Evolutionary conservation across 2,888 invertebrate genomes (phyloP), one percentile per base, ranked within the genome.

Genomic region (Heteropelma amictum): DNA sequence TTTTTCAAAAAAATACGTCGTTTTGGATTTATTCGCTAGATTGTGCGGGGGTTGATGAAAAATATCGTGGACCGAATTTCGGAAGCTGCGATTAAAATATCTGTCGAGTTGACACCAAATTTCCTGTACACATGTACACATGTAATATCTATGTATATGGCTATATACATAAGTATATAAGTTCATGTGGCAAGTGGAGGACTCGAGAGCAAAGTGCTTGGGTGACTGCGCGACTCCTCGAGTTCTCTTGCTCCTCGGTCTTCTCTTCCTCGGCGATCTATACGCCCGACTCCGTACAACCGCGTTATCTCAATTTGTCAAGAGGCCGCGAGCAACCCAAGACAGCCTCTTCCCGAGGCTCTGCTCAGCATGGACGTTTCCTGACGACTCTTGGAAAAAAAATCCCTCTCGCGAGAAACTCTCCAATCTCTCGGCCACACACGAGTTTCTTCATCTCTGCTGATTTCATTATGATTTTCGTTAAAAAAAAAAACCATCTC

Each of bases 251-350:
- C 42, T 12, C 30, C 42, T 42, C n/a, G 7, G 17, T 42, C 21
- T 30, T 49, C 45, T 40, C n/a, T 53, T 38, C 28, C 49, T 38
- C 58, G 14, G 30, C 72, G 45, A 49, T 68, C 47, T 67, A 58
- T 26, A 53, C 28, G 28, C 28, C 14, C 28, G 28, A 19, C 53
- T 49, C 54, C 56, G 68, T 63, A 69, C 68, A 68, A 73, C 63
- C 58, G 73, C 68, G 68, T 73, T 73, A 73, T 73, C 73, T 73
- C 73, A 73, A 73, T 73, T 73, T 73, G 68, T 73, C 73, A 68
- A 73, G 73, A 73, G 58, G n/a, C 49, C 21, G 40, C 51, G 51
- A 28, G 64, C 53, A 51, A 64, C 38, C 51, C 61, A 63, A 26
- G 67, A 23, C 33, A 54, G 45, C 45, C 56, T 30, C n/a, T n/a